Evolutionary conservation across 2,888 invertebrate genomes (phyloP).

Genomic region (Andrena minutula): DNA sequence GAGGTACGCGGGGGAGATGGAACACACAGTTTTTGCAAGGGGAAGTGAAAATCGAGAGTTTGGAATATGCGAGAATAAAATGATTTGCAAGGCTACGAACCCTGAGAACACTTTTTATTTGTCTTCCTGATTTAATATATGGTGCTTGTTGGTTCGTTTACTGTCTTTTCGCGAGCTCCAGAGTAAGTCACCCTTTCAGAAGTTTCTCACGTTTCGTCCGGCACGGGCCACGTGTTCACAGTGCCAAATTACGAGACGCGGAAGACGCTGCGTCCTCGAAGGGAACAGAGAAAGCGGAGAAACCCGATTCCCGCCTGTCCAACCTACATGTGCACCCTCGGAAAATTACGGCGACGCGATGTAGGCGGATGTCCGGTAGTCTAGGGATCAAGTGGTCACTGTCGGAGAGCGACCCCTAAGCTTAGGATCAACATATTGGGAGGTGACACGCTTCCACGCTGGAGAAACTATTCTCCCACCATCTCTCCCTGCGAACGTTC

Average conservation of each 20-base stretch:
- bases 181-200: neutral
- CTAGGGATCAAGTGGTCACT: slow-evolving; percentile 69
- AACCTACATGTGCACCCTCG: slow-evolving; percentile 38
- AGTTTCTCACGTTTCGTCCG: slow-evolving; percentile 38
- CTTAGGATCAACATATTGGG: slow-evolving; percentile 59
- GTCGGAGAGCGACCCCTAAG: slow-evolving; percentile 21
- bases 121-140: no score
- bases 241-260: slow-evolving; percentile 28
- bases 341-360: slow-evolving; percentile 35
- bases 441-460: slow-evolving; percentile 12
- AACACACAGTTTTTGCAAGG: no score
- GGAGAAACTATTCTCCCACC: slow-evolving; percentile 49
- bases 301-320: slow-evolving; percentile 41
- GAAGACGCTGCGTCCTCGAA: slow-evolving; percentile 12
- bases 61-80: no score
- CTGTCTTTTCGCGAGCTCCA: no score
- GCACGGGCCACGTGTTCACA: neutral
- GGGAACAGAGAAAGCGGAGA: slow-evolving; percentile 25
- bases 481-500: slow-evolving; percentile 1
- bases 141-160: neutral
- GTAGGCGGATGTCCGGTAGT: slow-evolving; percentile 68
- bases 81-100: no score
- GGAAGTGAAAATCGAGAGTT: no score
- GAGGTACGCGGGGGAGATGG: no score
- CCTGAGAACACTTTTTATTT: no score